Evolutionary conservation across 1,140 invertebrate genomes (phyloP), one percentile per base, ranked within the genome.

Genomic region (Brachionus paranguensis): DNA sequence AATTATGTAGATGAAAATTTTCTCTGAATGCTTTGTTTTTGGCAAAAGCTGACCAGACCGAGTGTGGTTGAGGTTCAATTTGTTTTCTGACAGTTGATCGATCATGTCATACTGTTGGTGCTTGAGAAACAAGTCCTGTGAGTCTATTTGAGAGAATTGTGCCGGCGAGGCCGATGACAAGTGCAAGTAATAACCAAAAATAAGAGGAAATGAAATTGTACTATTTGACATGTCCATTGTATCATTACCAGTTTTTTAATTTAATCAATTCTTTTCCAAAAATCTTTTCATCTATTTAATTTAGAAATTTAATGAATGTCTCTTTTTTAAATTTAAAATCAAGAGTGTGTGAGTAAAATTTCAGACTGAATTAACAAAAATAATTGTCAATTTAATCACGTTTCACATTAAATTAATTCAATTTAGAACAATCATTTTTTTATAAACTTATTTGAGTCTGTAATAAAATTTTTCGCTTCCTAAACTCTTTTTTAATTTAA

Each of bases 1-100:
- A 45, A 64, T 14, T 17, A 14, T 45, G 33, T 81, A 81, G 14
- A 81, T 81, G 4, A 81, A 24, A 24, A 81, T 68, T 81, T 81
- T 81, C 27, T 76, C 72, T 14, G n/a, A 50, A 76, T 76, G 72
- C 20, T 50, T 76, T 14, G 20, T 50, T 76, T 60, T 60, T n/a
- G 20, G 17, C 10, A 60, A 53, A 11, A 33, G 33, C 7, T 65
- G 27, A 65, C 17, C 33, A 11, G 33, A n/a, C 33, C 12, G 33
- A 17, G 65, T 68, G 17, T 68, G 27, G 27, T 68, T 41, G 33
- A 33, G n/a, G 27, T 1, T 12, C 11, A 60, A 20, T 17, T 7
- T 41, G 29, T 41, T 33, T 14, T 41, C n/a, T 5, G 65, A 68
- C 33, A 68, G 7, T 12, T 68, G 65, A 33, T 68, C 65, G 14